phyloP scores from a whole-genome alignment of 2,797 vertebrate species.

The Sciurus vulgaris region DNA sequence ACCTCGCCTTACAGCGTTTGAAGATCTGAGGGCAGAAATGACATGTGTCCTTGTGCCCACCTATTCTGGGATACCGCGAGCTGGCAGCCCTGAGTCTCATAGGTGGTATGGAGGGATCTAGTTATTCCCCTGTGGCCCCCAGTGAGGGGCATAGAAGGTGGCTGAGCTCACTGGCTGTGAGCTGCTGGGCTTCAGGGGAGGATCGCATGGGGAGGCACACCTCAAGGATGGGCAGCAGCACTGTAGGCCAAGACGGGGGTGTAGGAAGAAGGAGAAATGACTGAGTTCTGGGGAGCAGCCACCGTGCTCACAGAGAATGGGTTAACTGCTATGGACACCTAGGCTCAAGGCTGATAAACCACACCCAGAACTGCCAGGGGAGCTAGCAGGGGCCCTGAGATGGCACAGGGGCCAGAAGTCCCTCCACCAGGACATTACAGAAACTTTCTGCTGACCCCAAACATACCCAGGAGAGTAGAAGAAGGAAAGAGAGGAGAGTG shows the following conservation, averaged over 20 bases:
- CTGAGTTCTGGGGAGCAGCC: background rate
- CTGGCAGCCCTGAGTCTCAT: background rate
- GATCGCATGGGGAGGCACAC: background rate
- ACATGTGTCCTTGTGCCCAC: background rate
- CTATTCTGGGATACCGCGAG: background rate
- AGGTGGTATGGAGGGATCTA: background rate
- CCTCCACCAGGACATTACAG: background rate
- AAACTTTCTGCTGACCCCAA: background rate
- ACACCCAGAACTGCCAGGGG: background rate
- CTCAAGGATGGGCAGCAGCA: background rate
- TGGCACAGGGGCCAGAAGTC: background rate
- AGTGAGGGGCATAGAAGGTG: background rate
- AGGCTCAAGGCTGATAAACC: background rate
- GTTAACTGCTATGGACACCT: background rate
- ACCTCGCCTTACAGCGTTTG: background rate
- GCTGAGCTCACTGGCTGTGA: background rate
- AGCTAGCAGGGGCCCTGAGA: background rate
- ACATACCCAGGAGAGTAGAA: background rate
- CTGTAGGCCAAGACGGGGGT: background rate
- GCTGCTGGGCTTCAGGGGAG: background rate
- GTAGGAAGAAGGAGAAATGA: background rate
- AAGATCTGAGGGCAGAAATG: background rate
- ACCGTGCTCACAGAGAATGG: background rate
- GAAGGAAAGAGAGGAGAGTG: background rate
- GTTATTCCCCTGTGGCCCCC: background rate